These are phyloP conservation scores for Zaprionus ornatus DNA, from an alignment of 1,140 invertebrate genomes.

Conservation along the genomic window DNA sequence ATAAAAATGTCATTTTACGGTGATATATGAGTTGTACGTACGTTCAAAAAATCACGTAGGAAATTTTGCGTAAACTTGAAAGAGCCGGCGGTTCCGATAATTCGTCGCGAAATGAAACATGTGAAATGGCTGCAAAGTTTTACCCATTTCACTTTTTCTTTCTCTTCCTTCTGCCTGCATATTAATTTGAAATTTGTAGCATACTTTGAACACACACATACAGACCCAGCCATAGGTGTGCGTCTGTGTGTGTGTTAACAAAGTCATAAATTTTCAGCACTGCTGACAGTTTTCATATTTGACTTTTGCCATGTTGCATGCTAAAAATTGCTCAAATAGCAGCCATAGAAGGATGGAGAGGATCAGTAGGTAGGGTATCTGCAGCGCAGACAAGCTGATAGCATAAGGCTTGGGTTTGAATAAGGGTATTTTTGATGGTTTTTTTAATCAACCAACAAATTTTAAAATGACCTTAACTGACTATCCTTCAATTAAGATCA, in stretches of 20 bases:
- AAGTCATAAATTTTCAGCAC: conserved; percentile 66
- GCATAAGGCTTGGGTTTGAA: background rate
- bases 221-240: conserved; percentile 7
- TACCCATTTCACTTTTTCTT: conserved; percentile 47
- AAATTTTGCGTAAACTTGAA: conserved; percentile 65
- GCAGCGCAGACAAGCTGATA: background rate
- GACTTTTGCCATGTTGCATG: conserved; percentile 71
- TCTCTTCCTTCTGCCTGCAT: conserved; percentile 46
- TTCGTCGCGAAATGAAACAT: conserved; percentile 64
- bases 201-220: conserved; percentile 46
- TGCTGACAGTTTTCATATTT: conserved; percentile 77
- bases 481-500: background rate
- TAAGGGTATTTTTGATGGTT: conserved; percentile 18
- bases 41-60: conserved; percentile 64
- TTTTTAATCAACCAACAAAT: background rate
- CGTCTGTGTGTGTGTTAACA: conserved; percentile 52
- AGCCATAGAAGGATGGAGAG: background rate
- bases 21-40: conserved; percentile 57
- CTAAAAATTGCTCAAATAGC: conserved; percentile 49
- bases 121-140: conserved; percentile 41
- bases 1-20: conserved; percentile 71
- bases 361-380: background rate
- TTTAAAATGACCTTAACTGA: background rate
- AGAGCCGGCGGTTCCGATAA: conserved; percentile 58
- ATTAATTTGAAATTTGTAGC: conserved; percentile 77